A percentile compares a stretch with the other conserved stretches of the same genome.
These are phyloP conservation scores for Candidula unifasciata DNA, from an alignment of 2,888 invertebrate genomes.

Conservation along the genomic window DNA sequence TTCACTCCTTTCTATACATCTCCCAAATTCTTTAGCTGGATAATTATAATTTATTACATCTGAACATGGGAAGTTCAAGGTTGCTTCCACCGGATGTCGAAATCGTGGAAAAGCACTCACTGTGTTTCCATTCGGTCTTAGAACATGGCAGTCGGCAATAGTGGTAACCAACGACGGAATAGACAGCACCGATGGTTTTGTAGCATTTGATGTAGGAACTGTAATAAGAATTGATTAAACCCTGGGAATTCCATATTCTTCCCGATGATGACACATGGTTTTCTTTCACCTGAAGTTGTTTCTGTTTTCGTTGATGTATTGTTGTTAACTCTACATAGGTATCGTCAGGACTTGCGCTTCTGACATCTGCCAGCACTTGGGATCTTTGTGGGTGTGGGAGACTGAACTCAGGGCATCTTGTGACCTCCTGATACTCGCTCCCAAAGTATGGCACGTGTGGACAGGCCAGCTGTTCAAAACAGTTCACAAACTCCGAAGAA, in stretches of 20 bases:
- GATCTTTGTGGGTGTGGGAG: too few relatives aligned
- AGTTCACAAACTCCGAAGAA: not conserved
- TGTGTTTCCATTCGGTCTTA: not conserved
- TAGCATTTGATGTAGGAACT: not conserved
- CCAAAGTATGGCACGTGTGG: too few relatives aligned
- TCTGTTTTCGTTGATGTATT: constrained; percentile 32
- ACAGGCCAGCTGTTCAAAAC: not conserved
- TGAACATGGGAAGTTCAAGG: constrained; percentile 23
- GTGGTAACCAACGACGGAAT: not conserved
- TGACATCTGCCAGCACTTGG: not conserved
- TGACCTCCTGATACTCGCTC: too few relatives aligned
- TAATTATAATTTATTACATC: not conserved
- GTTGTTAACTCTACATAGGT: constrained; percentile 29
- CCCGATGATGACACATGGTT: not conserved
- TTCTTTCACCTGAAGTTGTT: constrained; percentile 1
- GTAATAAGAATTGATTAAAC: not conserved
- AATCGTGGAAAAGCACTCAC: constrained; percentile 21
- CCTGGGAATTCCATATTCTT: not conserved
- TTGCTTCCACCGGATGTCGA: constrained; percentile 25
- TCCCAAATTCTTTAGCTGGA: not conserved
- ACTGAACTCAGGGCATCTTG: too few relatives aligned
- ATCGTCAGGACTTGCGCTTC: not conserved
- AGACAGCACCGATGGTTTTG: not conserved
- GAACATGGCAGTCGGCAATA: not conserved
- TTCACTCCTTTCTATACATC: not conserved